Evolutionary conservation across 1,140 invertebrate genomes (phyloP).

Genomic region (Zaprionus ghesquierei): DNA sequence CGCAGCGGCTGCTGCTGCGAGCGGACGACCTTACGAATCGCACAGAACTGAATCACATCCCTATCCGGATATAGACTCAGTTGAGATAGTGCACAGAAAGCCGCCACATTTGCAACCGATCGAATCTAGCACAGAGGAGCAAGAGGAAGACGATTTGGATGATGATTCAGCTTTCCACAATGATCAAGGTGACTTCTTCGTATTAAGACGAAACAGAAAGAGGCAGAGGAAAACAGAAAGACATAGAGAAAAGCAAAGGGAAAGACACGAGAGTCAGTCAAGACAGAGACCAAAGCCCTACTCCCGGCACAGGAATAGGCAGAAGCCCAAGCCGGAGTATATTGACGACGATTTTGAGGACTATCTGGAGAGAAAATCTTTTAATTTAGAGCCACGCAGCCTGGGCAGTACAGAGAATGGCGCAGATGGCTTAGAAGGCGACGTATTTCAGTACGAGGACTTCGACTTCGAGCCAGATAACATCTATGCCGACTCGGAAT

Average conservation of each 20-base stretch:
- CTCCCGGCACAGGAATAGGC: background rate
- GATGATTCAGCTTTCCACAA: conserved; percentile 21
- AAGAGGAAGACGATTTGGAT: conserved; percentile 25
- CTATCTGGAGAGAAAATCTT: conserved; percentile 36
- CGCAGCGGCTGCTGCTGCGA: conserved; percentile 67
- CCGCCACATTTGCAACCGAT: conserved; percentile 15
- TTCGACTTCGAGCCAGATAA: conserved; percentile 63
- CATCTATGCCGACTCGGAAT: conserved; percentile 52
- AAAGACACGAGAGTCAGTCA: background rate
- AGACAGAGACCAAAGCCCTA: conserved; percentile 1
- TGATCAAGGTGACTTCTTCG: conserved; percentile 61
- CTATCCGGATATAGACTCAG: conserved; percentile 1
- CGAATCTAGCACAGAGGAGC: conserved; percentile 30
- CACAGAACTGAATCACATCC: conserved; percentile 6
- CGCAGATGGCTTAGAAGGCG: conserved; percentile 54
- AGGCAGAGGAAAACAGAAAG: conserved; percentile 22
- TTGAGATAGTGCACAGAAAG: conserved; percentile 32
- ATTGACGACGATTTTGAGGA: conserved; percentile 64
- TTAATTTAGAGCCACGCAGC: conserved; percentile 10
- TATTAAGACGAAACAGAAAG: conserved; percentile 48
- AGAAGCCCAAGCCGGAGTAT: conserved; percentile 30
- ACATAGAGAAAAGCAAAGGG: conserved; percentile 23
- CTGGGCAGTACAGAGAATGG: conserved; percentile 24
- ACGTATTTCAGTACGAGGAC: conserved; percentile 74
- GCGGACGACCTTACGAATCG: conserved; percentile 29